Base-by-base conservation (phyloP, 2,113 vertebrate species). In the Vidua chalybeata region DNA sequence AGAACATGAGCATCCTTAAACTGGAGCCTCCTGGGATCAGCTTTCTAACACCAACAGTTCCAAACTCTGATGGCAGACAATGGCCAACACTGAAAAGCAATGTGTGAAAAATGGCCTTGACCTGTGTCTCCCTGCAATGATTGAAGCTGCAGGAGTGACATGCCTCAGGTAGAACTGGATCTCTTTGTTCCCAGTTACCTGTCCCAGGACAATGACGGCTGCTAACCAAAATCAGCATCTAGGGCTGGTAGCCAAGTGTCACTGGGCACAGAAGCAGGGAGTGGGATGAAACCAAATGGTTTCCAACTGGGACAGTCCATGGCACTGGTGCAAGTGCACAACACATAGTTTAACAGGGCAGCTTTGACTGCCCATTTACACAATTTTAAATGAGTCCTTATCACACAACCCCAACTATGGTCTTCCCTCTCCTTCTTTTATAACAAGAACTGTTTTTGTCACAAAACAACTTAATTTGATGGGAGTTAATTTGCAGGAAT, bases 1-100 rank as follows among this genome's bases (percentile, higher is more conserved):
- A 95, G 94, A 95, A 97, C 94, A 94, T 35, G 77, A 95, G 37
- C 94, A 82, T 94, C 85, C 94, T 84, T 89, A 87, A 96, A 90
- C 46, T 4, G 9, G 30, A 89, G 82, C 82, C 59, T 96, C 61
- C 71, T 90, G 78, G 64, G 83, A 94, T 84, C 67, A 8, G 48
- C 77, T 69, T 96, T 96, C 90, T 90, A 93, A 94, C 35, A 91
- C 54, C 66, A 84, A 76, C 43, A 85, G 31, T 56, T 85, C 91
- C 16, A 20, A 96, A 74, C 43, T 90, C 46, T 35, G 73, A 58
- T 45, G 78, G 88, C 86, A 96, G 93, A 83, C 73, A 63, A 22
- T 16, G 89, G 62, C 1, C 15, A 91, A 31, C 27, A 43, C 48
- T 67, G 85, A 86, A 93, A 90, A 89, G n/a, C 68, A 81, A 7